phyloP scores from a whole-genome alignment of 2,888 invertebrate species.

The Synanthedon formicaeformis region DNA sequence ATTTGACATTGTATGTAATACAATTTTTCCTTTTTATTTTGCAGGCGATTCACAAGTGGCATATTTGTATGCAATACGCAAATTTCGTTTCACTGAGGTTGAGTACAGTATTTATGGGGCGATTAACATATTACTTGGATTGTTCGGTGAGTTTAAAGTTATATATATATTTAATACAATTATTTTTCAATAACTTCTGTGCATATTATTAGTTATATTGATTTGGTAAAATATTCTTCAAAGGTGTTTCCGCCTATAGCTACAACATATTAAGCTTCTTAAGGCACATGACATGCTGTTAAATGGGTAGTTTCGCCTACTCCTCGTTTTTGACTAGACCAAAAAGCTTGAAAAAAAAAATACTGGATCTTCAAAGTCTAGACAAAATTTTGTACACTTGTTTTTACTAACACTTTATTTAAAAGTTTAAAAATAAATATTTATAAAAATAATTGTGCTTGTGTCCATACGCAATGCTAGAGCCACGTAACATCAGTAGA shows the following conservation, averaged over 20 bases:
- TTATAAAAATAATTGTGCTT: no score
- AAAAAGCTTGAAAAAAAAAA: no score
- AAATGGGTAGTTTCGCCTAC: no score
- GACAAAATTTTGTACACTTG: no score
- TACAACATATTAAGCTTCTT: neutral
- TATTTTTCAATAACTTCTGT: no score
- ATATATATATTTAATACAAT: neutral
- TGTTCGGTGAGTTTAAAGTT: slow-evolving; percentile 42
- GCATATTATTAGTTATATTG: neutral
- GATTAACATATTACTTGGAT: slow-evolving; percentile 53
- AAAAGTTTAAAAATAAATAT: no score
- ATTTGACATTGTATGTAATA: neutral
- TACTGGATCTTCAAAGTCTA: no score
- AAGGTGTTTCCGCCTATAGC: neutral
- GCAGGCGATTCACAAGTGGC: slow-evolving; percentile 65
- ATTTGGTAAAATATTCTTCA: neutral
- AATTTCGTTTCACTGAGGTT: slow-evolving; percentile 57
- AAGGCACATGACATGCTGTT: no score
- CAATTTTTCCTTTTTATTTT: slow-evolving; percentile 12
- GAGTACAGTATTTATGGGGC: slow-evolving; percentile 62
- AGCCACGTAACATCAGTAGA: no score
- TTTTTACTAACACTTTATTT: no score
- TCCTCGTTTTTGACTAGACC: no score
- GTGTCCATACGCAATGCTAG: no score
- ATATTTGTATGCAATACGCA: slow-evolving; percentile 57